Conservation (phyloP, 2,888 invertebrate species). For the Papilio elwesi region DNA sequence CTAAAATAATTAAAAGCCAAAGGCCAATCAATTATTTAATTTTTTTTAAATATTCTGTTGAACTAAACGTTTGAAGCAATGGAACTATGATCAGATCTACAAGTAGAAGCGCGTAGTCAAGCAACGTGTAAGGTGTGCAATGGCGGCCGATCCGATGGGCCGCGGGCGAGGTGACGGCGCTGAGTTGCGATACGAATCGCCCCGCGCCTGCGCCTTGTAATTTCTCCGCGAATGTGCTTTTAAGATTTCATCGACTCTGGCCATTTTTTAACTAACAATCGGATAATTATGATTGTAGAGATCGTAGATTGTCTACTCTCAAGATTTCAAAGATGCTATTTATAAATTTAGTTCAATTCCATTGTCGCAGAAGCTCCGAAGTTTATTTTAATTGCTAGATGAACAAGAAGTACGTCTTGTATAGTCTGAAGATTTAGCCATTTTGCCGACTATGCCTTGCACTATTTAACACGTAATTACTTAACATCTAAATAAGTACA, state of each 20-base stretch:
- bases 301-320: background rate
- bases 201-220: slow-evolving; percentile 62
- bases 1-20: too few species aligned
- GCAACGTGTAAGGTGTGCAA: slow-evolving; percentile 68
- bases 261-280: slow-evolving; percentile 32
- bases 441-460: background rate
- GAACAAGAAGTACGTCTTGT: too few species aligned
- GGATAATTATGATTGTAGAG: slow-evolving; percentile 13
- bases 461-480: background rate
- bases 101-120: slow-evolving; percentile 60
- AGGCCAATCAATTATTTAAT: too few species aligned
- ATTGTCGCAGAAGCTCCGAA: background rate
- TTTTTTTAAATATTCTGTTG: too few species aligned
- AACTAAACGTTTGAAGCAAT: too few species aligned
- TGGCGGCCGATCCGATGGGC: slow-evolving; percentile 69
- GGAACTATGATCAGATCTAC: slow-evolving; percentile 43
- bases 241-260: slow-evolving; percentile 36
- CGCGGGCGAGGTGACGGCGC: slow-evolving; percentile 73
- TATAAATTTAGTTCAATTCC: background rate
- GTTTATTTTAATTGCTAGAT: background rate
- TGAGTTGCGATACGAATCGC: slow-evolving; percentile 71
- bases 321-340: slow-evolving; percentile 8
- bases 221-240: slow-evolving; percentile 53
- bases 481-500: background rate
- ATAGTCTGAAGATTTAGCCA: too few species aligned